Percentiles rank a stretch among this genome's conserved stretches.
Evolutionary conservation across 2,113 vertebrate species (phyloP).

Genomic region (Saguinus midas): DNA sequence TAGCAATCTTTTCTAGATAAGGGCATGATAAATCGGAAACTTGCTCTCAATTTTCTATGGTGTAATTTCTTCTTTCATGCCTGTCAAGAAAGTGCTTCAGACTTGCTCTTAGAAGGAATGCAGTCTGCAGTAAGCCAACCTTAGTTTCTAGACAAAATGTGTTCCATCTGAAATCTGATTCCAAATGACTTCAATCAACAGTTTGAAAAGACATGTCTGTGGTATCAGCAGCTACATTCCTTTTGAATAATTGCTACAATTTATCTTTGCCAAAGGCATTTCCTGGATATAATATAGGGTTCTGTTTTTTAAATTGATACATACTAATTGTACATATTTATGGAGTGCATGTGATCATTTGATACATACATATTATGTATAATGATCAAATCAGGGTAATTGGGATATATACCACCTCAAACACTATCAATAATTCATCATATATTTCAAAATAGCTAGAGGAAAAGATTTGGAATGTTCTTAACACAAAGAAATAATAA

Average conservation of each 20-base stretch:
- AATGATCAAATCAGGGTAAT: neutral
- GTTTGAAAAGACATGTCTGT: neutral
- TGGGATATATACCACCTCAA: neutral
- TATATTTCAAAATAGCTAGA: neutral
- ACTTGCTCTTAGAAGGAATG: neutral
- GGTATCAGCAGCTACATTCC: neutral
- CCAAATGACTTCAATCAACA: neutral
- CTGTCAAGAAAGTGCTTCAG: neutral
- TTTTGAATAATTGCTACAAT: neutral
- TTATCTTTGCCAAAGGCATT: neutral
- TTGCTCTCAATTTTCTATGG: neutral
- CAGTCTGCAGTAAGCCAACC: neutral
- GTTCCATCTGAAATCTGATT: neutral
- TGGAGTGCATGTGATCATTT: neutral
- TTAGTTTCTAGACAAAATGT: neutral
- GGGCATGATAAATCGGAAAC: neutral
- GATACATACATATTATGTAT: neutral
- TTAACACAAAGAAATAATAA: neutral
- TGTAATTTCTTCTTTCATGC: slow-evolving; percentile 1
- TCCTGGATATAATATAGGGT: neutral
- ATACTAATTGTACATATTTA: neutral
- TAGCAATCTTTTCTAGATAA: neutral
- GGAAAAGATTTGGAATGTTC: neutral
- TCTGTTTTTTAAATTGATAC: neutral
- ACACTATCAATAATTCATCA: neutral